Conservation (phyloP, 2,113 vertebrate genomes). For the Actenoides lindsayi region DNA sequence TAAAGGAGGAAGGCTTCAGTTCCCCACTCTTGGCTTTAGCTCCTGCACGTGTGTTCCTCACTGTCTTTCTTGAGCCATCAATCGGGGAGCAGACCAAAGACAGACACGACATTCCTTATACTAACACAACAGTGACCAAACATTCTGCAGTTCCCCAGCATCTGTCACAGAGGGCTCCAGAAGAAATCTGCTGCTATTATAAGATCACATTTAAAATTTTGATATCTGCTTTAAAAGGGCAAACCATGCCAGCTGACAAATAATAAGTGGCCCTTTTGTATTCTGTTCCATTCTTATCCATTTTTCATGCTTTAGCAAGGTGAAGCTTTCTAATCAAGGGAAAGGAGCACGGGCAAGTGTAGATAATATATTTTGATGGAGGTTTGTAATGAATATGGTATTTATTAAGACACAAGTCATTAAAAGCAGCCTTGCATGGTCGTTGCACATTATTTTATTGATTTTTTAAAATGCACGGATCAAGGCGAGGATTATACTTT, state of each 20-base stretch:
- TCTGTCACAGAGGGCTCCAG: not conserved
- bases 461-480: conserved; percentile 50
- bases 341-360: conserved; percentile 31
- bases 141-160: not conserved
- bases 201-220: not conserved
- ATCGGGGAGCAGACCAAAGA: not conserved
- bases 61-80: not conserved
- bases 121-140: not conserved
- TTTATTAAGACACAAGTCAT: conserved; percentile 73
- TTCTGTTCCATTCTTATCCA: conserved; percentile 13
- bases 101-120: not conserved
- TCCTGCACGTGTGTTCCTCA: rapidly evolving
- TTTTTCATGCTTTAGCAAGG: conserved; percentile 67
- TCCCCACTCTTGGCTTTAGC: not conserved
- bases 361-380: conserved; percentile 63
- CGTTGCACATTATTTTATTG: conserved; percentile 65
- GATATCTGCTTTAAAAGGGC: conserved; percentile 26
- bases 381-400: conserved; percentile 65
- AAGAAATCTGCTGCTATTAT: not conserved
- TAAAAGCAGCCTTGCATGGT: conserved; percentile 46
- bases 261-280: conserved; percentile 30
- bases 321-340: conserved; percentile 69
- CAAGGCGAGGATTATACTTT: conserved; percentile 33
- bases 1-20: not conserved
- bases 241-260: conserved; percentile 8